Evolutionary conservation across 2,797 vertebrate species (phyloP).

Genomic region (Anniella stebbinsi): DNA sequence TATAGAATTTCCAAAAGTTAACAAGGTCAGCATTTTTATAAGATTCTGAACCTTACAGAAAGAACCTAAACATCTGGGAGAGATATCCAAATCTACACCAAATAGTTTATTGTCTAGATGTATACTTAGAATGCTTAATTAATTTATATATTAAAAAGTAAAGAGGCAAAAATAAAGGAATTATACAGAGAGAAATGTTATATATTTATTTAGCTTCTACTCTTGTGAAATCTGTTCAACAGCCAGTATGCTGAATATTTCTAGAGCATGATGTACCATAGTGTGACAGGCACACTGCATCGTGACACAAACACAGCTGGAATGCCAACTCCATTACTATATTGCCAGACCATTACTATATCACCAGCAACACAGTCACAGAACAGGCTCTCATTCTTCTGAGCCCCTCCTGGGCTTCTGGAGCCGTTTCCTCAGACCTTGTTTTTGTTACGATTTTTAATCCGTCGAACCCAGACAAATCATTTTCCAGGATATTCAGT

Average conservation of each 20-base stretch:
- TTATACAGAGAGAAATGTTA: background rate
- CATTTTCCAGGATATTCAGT: background rate
- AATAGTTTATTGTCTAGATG: background rate
- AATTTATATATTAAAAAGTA: background rate
- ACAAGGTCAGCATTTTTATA: background rate
- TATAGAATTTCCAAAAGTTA: background rate
- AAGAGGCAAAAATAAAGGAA: background rate
- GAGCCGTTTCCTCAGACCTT: background rate
- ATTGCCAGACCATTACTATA: background rate
- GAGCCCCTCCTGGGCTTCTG: background rate
- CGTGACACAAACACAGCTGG: background rate
- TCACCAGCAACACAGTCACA: background rate
- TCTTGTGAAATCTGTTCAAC: background rate
- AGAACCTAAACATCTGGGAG: background rate
- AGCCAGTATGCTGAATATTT: background rate
- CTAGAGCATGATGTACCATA: background rate
- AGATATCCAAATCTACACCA: background rate
- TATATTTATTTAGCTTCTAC: background rate
- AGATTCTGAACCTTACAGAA: background rate
- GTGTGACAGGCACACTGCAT: background rate
- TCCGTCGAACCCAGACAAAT: background rate
- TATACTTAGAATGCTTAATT: background rate
- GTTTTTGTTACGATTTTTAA: background rate
- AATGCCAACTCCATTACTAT: background rate
- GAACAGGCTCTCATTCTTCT: background rate